Evolutionary conservation across 2,113 vertebrate genomes (phyloP), one percentile per base, ranked within the genome.

Genomic region (Maylandia zebra): DNA sequence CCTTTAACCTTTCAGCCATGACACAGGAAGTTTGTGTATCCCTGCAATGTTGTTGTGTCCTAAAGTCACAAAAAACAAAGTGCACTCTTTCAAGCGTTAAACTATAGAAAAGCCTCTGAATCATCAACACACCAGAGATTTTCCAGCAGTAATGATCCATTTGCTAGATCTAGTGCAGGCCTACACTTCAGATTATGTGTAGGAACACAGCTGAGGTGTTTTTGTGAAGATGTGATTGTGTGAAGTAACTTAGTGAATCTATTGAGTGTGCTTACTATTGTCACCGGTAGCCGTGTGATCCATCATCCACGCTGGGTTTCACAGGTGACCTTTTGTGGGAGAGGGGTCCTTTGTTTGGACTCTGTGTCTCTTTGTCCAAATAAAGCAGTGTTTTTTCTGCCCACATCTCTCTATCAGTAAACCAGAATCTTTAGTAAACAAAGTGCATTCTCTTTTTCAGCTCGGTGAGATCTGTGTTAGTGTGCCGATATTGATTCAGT

Each of bases 401-500:
- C 24, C 81, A 32, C 59, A 66, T 84, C 52, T 24, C 84, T 90
- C 43, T 81, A 94, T 95, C 93, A 90, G 82, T 34, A 34, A 83
- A 82, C 50, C 50, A 4, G 55, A 50, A 38, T 93, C 91, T 92
- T 94, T 89, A 81, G 83, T 89, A 94, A 95, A 95, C 88, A 94
- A 93, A 91, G 88, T 93, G 87, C 80, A 88, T 88, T 90, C 87
- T 90, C 76, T 93, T 88, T 85, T 89, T 88, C 45, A 76, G 85
- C 89, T 89, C 3, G 3, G 19, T 78, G 89, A 91, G 91, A 88
- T 91, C 90, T 94, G 94, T 92, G 86, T 94, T 93, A 90, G 94
- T 90, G 86, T 93, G 94, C 92, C 90, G 90, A n/a, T 93, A 94
- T 94, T 89, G 94, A 95, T 95, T 94, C 84, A 92, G 93, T 93